Base-by-base conservation (phyloP, 2,888 invertebrate species). In the Orgyia antiqua region DNA sequence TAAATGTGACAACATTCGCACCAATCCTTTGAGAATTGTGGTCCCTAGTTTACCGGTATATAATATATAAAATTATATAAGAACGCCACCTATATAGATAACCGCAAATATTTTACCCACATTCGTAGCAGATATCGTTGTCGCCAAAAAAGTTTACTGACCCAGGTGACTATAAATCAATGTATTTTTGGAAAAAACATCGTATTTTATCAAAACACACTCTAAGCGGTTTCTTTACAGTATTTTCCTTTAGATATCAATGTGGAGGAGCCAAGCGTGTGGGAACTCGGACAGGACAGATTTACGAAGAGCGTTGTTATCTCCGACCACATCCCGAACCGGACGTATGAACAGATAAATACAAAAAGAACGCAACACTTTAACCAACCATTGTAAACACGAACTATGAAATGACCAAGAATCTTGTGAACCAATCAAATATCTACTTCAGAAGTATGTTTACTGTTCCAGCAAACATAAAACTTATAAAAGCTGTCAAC, bases 261-360 rank as follows among this genome's bases (percentile, higher is more conserved):
- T 51, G 54, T 48, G 50, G 42, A 54, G 44, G 39, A 50, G 49
- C 44, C 47, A 49, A 45, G 39, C 36, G 43, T 36, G 35, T 29
- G 35, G 44, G 33, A 30, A 42, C 43, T 53, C 44, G 46, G 45
- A 46, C 54, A 53, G 56, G 65, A 63, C 61, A 76, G 74, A 77
- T 77, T 78, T 77, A 76, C 76, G 71, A 58, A 65, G 58, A 56
- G 47, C 47, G 45, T 44, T 47, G 49, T 39, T 68, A 70, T 73
- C 67, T 61, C 10, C 37, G 29, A 43, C 56, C 65, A 42, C 60
- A 65, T 64, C 60, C 60, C 44, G 26, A 38, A 44, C 46, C 42
- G 46, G 49, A 53, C 6, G 15, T 4, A 4, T 51, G 39, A 51
- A 55, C 51, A 48, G 42, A 45, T 45, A 30, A 50, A 43, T 36